phyloP scores from a whole-genome alignment of 2,888 invertebrate genomes.

The Sinohyriopsis cumingii region DNA sequence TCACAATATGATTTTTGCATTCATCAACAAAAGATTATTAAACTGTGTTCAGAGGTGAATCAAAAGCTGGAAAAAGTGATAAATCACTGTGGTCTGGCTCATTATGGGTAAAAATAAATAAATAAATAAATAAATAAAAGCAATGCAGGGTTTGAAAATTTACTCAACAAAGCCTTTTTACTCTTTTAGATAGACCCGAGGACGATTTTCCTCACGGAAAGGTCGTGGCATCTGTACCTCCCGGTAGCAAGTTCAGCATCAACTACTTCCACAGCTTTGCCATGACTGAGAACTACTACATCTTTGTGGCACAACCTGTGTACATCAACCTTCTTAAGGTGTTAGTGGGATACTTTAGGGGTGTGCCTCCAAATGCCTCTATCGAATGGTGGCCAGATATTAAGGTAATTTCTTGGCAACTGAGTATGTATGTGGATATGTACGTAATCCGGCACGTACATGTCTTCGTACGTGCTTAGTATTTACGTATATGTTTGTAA shows the following conservation, averaged over 20 bases:
- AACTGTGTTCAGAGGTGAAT: too few relatives aligned
- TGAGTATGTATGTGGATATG: too few relatives aligned
- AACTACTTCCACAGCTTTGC: conserved; percentile 94
- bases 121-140: too few relatives aligned
- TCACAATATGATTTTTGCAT: too few relatives aligned
- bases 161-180: not conserved
- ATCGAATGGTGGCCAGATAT: conserved; percentile 72
- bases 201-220: conserved; percentile 28
- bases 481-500: too few relatives aligned
- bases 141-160: too few relatives aligned
- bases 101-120: too few relatives aligned
- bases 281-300: conserved; percentile 88
- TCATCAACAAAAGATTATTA: too few relatives aligned
- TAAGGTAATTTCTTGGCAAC: conserved; percentile 58
- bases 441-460: too few relatives aligned
- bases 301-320: conserved; percentile 92
- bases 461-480: too few relatives aligned
- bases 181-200: conserved; percentile 16
- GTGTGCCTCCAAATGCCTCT: conserved; percentile 68
- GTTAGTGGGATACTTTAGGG: conserved; percentile 67
- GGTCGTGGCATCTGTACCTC: conserved; percentile 38
- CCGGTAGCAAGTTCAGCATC: conserved; percentile 45
- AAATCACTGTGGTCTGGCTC: too few relatives aligned
- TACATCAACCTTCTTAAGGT: conserved; percentile 71
- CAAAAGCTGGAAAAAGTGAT: too few relatives aligned